Evolutionary conservation across 2,797 vertebrate species (phyloP).

Genomic region (Luscinia megarhynchos): DNA sequence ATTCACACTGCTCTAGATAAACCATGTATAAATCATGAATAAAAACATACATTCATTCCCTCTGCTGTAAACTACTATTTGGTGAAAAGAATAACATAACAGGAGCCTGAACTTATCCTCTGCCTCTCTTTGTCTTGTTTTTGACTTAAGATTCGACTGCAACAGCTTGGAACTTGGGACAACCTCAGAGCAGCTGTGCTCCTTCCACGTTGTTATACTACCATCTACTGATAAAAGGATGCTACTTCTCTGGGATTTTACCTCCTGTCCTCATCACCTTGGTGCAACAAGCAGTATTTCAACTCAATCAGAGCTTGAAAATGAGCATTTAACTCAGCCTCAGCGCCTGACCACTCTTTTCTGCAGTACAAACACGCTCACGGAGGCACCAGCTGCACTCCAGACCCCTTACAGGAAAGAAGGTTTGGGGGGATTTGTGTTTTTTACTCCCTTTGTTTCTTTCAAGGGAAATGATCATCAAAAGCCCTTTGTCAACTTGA

Average conservation of each 20-base stretch:
- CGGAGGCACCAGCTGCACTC: slow-evolving; percentile 15
- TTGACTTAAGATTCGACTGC: neutral
- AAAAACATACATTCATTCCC: slow-evolving; percentile 3
- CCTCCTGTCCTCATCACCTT: neutral
- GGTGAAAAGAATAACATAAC: slow-evolving; percentile 13
- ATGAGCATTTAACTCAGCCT: slow-evolving; percentile 15
- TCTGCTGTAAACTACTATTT: neutral
- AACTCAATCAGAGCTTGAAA: neutral
- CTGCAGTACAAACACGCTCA: neutral
- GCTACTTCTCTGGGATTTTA: slow-evolving; percentile 68
- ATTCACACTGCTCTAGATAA: slow-evolving; percentile 19
- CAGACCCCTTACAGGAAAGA: neutral
- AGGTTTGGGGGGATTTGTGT: neutral
- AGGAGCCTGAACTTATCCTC: neutral
- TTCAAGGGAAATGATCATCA: slow-evolving; percentile 1
- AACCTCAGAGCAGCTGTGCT: neutral
- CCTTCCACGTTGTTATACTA: slow-evolving; percentile 75
- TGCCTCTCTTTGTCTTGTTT: neutral
- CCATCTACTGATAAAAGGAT: slow-evolving; percentile 80
- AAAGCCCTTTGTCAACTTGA: neutral
- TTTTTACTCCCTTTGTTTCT: slow-evolving; percentile 32
- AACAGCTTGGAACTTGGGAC: neutral
- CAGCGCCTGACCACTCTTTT: neutral
- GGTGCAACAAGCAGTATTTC: slow-evolving; percentile 14
- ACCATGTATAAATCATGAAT: slow-evolving; percentile 6